phyloP scores from a whole-genome alignment of 2,888 invertebrate genomes.

The Oscheius myriophilus region DNA sequence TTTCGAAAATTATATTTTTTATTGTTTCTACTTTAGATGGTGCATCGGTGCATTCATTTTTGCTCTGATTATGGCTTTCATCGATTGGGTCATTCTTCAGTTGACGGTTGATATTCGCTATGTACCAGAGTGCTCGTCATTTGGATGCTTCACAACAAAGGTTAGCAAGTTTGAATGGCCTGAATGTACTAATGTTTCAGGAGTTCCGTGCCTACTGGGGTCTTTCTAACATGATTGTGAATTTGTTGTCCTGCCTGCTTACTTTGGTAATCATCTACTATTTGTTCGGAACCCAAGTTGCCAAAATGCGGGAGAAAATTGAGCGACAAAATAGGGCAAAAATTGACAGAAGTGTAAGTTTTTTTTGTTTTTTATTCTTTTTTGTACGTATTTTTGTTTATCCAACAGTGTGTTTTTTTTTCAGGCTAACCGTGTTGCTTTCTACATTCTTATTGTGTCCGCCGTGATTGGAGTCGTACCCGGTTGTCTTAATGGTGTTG shows the following conservation, averaged over 20 bases:
- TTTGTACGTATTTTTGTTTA: no score
- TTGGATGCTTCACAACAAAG: constrained; percentile 37
- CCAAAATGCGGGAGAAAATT: constrained; percentile 2
- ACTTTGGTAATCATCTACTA: constrained; percentile 33
- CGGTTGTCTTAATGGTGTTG: constrained; percentile 35
- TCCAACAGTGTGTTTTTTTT: no score
- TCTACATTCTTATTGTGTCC: constrained; percentile 38
- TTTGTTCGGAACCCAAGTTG: constrained; percentile 18
- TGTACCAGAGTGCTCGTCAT: constrained; percentile 31
- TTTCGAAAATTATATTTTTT: no score
- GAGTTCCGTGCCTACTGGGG: constrained; percentile 39
- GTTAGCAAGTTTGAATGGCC: not conserved
- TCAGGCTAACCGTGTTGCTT: constrained; percentile 38
- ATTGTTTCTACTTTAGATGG: no score
- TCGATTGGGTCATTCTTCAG: constrained; percentile 34
- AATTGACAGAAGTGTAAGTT: constrained; percentile 37
- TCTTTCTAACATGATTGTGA: constrained; percentile 39
- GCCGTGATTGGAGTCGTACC: constrained; percentile 39
- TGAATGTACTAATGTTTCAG: constrained; percentile 30
- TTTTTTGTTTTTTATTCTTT: not conserved
- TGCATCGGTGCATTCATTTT: constrained; percentile 31
- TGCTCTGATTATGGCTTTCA: constrained; percentile 31
- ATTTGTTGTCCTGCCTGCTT: constrained; percentile 31
- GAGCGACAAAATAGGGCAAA: constrained; percentile 30
- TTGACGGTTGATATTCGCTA: constrained; percentile 27